Evolutionary conservation across 2,888 invertebrate species (phyloP), one percentile per base, ranked within the genome.

Genomic region (Anoncus sp.): DNA sequence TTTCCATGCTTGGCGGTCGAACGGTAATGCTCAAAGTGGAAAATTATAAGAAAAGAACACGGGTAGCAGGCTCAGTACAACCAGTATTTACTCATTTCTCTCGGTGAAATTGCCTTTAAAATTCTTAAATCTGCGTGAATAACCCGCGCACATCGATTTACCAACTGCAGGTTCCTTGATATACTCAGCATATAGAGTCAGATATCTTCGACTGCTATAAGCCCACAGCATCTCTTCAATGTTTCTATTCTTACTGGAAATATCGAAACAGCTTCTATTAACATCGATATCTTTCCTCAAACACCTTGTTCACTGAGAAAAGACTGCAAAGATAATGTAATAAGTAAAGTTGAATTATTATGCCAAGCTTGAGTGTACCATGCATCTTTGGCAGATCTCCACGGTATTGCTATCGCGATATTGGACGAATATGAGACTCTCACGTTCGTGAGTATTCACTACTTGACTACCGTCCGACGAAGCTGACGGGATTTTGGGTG

Each of bases 291-390:
- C 9, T 55, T 27, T 35, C 43, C 45, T 49, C 14, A 40, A 38
- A 31, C 35, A 16, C 22, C 10, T 35, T 20, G 16, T 31, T 49
- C 47, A 3, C 66, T 20, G 20, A 43, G 35, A 45, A 66, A 60
- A 55, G 72, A 57, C 9, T 55, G 12, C 27, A 47, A 62, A 53
- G 62, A 65, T 55, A 31, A 86, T 86, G 83, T 89, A 88, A 90
- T 85, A 87, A 88, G 83, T 74, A 88, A 89, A 88, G 86, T 89
- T 87, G 83, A 76, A 71, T 66, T 16, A 60, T 62, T 55, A 38
- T n/a, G 35, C 16, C 18, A 12, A 49, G 38, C 38, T 60, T 18
- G 47, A 66, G 40, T 43, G 47, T 20, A 65, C 31, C 24, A 40
- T 70, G 62, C 55, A 65, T 51, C 63, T 22, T 2, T 38, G 27